Evolutionary conservation across 2,113 vertebrate species (phyloP).

Genomic region (Vimba vimba): DNA sequence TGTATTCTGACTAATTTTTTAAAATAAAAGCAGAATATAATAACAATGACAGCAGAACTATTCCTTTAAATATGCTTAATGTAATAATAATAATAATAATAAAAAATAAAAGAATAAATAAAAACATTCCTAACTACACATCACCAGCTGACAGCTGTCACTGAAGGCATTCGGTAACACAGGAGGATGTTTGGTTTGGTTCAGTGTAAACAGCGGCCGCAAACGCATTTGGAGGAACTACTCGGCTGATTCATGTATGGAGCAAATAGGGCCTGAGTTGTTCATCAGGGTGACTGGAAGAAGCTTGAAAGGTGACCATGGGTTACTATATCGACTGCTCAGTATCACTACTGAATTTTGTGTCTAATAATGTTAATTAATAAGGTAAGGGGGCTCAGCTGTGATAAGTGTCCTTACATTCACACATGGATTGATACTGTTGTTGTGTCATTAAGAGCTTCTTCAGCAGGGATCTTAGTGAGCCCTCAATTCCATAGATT

Average conservation of each 20-base stretch:
- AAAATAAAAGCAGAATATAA: too few relatives aligned
- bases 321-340: slow-evolving; percentile 3
- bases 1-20: too few relatives aligned
- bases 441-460: neutral
- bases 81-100: neutral
- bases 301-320: neutral
- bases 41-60: neutral
- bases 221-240: neutral
- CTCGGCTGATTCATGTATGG: neutral
- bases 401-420: neutral
- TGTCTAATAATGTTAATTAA: neutral
- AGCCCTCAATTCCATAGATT: neutral
- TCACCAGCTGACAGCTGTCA: neutral
- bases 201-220: neutral
- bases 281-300: neutral
- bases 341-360: neutral
- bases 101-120: neutral
- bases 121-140: neutral
- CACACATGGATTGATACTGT: neutral
- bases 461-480: neutral
- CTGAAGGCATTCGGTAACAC: neutral
- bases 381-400: neutral
- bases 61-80: neutral
- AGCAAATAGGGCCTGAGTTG: neutral
- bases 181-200: neutral